Conservation (phyloP, 2,113 vertebrate genomes). For the Parus major region DNA sequence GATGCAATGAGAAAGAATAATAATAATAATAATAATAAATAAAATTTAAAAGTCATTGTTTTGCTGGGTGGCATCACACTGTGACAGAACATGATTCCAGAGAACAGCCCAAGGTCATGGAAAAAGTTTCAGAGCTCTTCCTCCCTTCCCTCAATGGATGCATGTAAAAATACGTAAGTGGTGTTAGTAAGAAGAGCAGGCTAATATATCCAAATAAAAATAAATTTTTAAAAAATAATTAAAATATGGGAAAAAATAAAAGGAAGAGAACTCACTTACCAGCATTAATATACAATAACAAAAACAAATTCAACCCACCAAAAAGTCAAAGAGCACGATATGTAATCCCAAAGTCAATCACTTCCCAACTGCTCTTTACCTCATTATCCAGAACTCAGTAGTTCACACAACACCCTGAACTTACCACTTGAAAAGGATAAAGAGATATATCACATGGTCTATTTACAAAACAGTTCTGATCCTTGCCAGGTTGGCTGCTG, state of each 20-base stretch:
- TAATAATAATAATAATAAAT: background rate
- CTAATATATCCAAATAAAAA: background rate
- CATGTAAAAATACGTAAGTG: background rate
- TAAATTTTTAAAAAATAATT: background rate
- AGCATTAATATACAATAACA: background rate
- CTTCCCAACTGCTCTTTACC: background rate
- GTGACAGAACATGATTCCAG: background rate
- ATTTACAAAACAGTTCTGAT: background rate
- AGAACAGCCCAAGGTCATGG: background rate
- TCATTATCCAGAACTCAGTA: background rate
- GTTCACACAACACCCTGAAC: background rate
- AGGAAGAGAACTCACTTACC: background rate
- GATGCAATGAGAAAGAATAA: background rate
- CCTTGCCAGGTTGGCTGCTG: rapidly evolving
- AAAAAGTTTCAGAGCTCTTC: background rate
- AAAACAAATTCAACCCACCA: background rate
- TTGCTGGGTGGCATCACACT: background rate
- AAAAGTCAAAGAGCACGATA: background rate
- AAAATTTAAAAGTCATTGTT: background rate
- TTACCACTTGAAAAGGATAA: background rate
- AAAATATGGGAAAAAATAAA: rapidly evolving
- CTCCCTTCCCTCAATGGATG: background rate
- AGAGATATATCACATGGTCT: background rate
- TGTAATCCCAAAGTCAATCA: background rate
- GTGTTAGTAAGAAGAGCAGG: background rate